Percentiles rank a stretch among this genome's conserved stretches.
Conservation (phyloP, 2,888 invertebrate species). For the Leucozona laternaria region DNA sequence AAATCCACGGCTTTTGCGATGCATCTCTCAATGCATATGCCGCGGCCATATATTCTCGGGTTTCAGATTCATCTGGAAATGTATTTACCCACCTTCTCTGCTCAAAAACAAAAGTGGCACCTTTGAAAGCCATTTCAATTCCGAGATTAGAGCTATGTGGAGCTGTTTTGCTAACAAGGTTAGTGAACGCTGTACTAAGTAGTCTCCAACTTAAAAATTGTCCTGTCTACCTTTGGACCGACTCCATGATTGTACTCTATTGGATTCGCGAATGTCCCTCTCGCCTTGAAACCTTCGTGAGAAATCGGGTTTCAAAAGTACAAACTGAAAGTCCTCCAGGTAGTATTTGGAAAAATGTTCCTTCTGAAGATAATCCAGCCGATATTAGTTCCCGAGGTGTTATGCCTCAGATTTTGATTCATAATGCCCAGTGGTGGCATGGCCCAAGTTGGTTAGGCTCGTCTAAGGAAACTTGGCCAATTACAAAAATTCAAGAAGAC, state of each 20-base stretch:
- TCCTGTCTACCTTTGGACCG: constrained; percentile 1
- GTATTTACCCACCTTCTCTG: constrained; percentile 7
- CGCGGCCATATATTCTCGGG: constrained; percentile 18
- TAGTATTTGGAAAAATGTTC: constrained; percentile 20
- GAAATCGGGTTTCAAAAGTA: constrained; percentile 5
- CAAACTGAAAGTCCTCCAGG: constrained; percentile 14
- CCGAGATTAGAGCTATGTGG: too few species aligned
- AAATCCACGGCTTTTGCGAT: too few species aligned
- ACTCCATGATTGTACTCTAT: constrained; percentile 22
- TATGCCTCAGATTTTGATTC: too few species aligned
- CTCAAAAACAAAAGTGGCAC: constrained; percentile 54
- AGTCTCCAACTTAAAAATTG: too few species aligned
- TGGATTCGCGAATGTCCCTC: constrained; percentile 12
- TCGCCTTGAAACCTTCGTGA: constrained; percentile 4
- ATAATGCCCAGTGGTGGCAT: not conserved
- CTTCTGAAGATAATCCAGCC: constrained; percentile 56
- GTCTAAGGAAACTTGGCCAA: not conserved
- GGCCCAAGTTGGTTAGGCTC: constrained; percentile 14
- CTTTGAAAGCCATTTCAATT: too few species aligned
- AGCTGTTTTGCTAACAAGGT: too few species aligned
- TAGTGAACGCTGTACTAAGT: too few species aligned
- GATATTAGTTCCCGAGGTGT: constrained; percentile 50
- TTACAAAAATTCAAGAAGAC: not conserved
- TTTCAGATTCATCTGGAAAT: not conserved
- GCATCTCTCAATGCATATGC: too few species aligned